phyloP scores from a whole-genome alignment of 2,113 vertebrate species.

The Percina caprodes region DNA sequence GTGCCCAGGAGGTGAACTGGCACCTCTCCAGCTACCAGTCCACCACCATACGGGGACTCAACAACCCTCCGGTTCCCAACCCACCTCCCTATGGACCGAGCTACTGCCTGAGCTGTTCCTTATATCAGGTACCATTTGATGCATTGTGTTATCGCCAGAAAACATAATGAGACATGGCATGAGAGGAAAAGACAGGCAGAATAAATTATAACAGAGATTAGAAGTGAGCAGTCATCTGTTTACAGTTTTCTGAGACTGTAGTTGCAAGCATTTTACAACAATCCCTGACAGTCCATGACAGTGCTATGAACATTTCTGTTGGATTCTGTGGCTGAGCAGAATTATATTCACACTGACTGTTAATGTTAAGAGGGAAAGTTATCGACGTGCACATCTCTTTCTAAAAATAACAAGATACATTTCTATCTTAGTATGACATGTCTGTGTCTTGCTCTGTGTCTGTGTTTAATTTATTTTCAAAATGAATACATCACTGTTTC shows the following conservation, averaged over 20 bases:
- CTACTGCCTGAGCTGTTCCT: background rate
- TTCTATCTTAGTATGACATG: constrained; percentile 4
- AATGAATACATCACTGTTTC: constrained; percentile 18
- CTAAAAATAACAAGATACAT: constrained; percentile 1
- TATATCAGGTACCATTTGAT: background rate
- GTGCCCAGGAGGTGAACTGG: too few relatives aligned
- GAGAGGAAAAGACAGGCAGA: background rate
- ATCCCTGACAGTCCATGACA: constrained; percentile 10
- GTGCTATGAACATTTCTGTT: constrained; percentile 6
- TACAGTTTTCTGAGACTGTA: constrained; percentile 14
- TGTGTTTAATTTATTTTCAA: background rate
- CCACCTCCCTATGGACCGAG: too few relatives aligned
- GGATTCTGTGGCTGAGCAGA: constrained; percentile 9
- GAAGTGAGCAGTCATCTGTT: constrained; percentile 35
- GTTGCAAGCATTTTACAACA: constrained; percentile 18
- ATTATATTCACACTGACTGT: constrained; percentile 26
- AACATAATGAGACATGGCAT: background rate
- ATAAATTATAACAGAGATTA: constrained; percentile 22
- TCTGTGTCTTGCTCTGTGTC: background rate
- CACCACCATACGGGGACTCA: too few relatives aligned
- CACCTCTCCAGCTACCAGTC: too few relatives aligned
- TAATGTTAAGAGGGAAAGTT: constrained; percentile 20
- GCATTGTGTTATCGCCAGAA: background rate
- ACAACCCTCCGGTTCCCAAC: too few relatives aligned
- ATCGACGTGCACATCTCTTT: background rate